phyloP scores from a whole-genome alignment of 2,113 vertebrate species.

The Periophthalmodon schlosseri region DNA sequence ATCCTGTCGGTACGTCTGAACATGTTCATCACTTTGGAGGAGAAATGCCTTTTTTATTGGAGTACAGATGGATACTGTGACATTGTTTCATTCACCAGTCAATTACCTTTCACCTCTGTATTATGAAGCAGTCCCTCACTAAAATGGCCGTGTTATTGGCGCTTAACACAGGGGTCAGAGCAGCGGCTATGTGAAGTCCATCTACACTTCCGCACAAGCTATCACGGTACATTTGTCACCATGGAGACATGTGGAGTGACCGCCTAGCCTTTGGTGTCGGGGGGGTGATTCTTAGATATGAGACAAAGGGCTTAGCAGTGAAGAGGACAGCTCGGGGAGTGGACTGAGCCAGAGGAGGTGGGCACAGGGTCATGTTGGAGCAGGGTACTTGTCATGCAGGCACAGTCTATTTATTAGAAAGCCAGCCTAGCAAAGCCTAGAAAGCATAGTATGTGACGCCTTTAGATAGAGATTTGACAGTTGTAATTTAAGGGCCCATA shows the following conservation, averaged over 20 bases:
- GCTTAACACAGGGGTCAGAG: constrained; percentile 60
- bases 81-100: constrained; percentile 55
- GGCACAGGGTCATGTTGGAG: constrained; percentile 21
- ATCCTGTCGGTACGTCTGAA: constrained; percentile 56
- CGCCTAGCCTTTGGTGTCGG: constrained; percentile 57
- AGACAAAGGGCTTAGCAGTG: constrained; percentile 53
- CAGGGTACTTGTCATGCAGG: constrained; percentile 12
- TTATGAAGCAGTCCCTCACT: constrained; percentile 52
- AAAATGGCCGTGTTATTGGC: constrained; percentile 58
- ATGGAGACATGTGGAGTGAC: constrained; percentile 60
- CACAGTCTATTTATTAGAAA: constrained; percentile 17
- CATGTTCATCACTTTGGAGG: constrained; percentile 54
- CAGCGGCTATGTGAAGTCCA: constrained; percentile 56
- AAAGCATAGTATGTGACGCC: neutral
- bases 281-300: constrained; percentile 66
- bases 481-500: no score
- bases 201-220: constrained; percentile 52
- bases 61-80: constrained; percentile 40
- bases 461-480: neutral
- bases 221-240: constrained; percentile 65
- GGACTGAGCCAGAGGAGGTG: constrained; percentile 19
- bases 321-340: constrained; percentile 26
- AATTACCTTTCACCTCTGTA: constrained; percentile 38
- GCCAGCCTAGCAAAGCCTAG: no score
- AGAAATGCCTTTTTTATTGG: constrained; percentile 38